Evolutionary conservation across 2,888 invertebrate genomes (phyloP), one percentile per base, ranked within the genome.

Genomic region (Encarsia formosa): DNA sequence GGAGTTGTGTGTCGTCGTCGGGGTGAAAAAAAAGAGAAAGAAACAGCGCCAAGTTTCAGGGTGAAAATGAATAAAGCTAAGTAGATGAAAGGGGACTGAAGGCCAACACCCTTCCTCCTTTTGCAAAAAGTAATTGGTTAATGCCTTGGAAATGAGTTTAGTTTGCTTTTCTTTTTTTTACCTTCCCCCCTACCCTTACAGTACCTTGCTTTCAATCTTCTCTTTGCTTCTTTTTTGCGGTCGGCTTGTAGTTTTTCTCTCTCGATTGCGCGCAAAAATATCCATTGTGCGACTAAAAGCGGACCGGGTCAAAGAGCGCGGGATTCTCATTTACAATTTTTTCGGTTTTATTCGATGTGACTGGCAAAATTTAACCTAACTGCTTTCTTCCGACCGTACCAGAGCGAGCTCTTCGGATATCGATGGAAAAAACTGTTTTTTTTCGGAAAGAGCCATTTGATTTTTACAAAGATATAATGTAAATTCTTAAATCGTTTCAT

Each of bases 121-220:
- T 68, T 65, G 65, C 69, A 71, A 72, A 71, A 71, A 70, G 68
- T 71, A 71, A 72, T 72, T 72, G 73, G 69, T 70, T 73, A 72
- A 72, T 73, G 71, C 69, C 67, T 69, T 67, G 70, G 70, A 73
- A 71, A 71, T 71, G 72, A 72, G 70, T 72, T 72, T 70, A 70
- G 68, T 68, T 71, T 65, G 64, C 66, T 70, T 72, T 69, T 65
- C 64, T n/a, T n/a, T n/a, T n/a, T n/a, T n/a, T n/a, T n/a, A n/a
- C n/a, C n/a, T n/a, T 59, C 61, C 49, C 13, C 53, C 54, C 51
- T 57, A 49, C 62, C 47, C 39, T 46, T 22, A 40, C 43, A 40
- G 48, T 6, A 20, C 6, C 44, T 5, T 24, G 5, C 43, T 35
- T 37, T 19, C 37, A 32, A 23, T 20, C 15, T 19, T 24, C 34